A percentile compares a stretch with the other conserved stretches of the same genome.
Evolutionary conservation across 2,113 vertebrate species (phyloP).

Genomic region (Clarias gariepinus): DNA sequence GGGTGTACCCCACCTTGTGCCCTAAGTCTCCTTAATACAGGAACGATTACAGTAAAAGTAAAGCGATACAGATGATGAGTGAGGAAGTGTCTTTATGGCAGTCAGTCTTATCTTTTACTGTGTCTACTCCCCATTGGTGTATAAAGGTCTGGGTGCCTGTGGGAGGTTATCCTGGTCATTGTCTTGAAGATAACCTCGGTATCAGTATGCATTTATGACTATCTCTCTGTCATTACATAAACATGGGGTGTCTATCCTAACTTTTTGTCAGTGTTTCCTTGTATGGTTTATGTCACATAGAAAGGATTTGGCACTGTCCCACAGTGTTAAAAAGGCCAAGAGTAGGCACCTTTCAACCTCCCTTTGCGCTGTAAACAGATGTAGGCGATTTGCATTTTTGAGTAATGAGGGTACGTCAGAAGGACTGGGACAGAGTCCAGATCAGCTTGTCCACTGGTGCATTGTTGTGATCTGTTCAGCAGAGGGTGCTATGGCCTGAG

Average conservation of each 20-base stretch:
- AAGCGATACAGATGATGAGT: no score
- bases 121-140: background rate
- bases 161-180: background rate
- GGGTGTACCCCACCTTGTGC: no score
- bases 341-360: background rate
- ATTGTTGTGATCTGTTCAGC: conserved; percentile 26
- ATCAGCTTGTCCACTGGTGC: background rate
- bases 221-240: background rate
- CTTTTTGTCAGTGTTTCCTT: background rate
- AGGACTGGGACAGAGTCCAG: background rate
- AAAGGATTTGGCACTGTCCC: background rate
- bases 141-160: background rate
- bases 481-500: conserved; percentile 15
- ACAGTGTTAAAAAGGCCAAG: background rate
- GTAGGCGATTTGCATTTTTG: background rate
- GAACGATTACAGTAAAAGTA: no score
- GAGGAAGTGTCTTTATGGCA: background rate
- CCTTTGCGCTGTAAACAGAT: background rate
- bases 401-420: background rate
- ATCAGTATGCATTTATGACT: background rate
- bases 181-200: background rate
- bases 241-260: background rate
- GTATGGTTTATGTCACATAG: background rate
- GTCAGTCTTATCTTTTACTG: background rate
- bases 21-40: no score